Percentiles rank a stretch among this genome's conserved stretches.
These are phyloP conservation scores for Nephrocerus scutellatus DNA, from an alignment of 2,888 invertebrate species.

Conservation along the genomic window DNA sequence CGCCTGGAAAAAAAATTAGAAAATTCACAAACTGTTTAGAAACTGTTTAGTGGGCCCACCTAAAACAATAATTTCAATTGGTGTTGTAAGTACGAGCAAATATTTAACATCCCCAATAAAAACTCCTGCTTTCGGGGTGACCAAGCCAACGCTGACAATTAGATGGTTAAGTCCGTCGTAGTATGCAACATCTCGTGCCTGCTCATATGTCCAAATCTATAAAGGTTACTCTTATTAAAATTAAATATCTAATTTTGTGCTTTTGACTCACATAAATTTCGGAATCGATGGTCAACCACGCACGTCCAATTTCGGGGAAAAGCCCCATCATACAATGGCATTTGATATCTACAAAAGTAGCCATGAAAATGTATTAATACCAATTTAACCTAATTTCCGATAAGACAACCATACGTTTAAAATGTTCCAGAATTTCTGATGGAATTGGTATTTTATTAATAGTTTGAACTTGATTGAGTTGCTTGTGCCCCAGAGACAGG, in stretches of 20 bases:
- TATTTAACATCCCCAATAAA: conserved; percentile 88
- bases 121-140: conserved; percentile 79
- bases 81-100: conserved; percentile 86
- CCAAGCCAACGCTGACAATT: conserved; percentile 86
- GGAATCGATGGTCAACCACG: conserved; percentile 96
- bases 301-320: conserved; percentile 91
- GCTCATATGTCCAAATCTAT: conserved; percentile 84
- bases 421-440: conserved; percentile 89
- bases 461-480: conserved; percentile 71
- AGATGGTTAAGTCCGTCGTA: conserved; percentile 93
- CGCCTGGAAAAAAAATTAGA: conserved; percentile 25
- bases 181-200: conserved; percentile 90
- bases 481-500: conserved; percentile 59
- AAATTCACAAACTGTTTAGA: not conserved
- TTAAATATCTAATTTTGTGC: not conserved
- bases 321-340: conserved; percentile 96
- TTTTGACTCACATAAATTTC: conserved; percentile 72
- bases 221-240: not conserved
- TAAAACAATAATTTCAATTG: conserved; percentile 74
- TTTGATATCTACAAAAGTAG: conserved; percentile 68
- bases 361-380: not conserved
- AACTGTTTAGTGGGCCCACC: conserved; percentile 30
- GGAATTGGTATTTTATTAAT: conserved; percentile 83
- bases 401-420: conserved; percentile 67
- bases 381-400: not conserved